Percentiles rank a stretch among this genome's conserved stretches.
phyloP scores from a whole-genome alignment of 2,888 invertebrate species.

The Agonopterix arenella region DNA sequence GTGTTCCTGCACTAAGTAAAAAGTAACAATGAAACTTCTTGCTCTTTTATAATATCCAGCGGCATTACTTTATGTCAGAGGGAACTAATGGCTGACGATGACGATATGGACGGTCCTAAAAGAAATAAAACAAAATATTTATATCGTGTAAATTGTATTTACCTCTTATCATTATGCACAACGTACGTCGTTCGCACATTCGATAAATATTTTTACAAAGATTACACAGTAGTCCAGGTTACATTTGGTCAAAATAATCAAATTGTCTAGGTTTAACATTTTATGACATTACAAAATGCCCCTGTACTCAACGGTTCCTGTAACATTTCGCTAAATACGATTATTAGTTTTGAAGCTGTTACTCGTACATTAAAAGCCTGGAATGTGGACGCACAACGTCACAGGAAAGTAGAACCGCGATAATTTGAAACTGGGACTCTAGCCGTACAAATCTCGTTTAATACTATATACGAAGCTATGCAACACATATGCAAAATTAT shows the following conservation, averaged over 20 bases:
- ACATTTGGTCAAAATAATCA: conserved; percentile 65
- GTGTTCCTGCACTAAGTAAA: too few species aligned
- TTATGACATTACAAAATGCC: conserved; percentile 22
- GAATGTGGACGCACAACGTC: conserved; percentile 44
- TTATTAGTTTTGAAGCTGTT: conserved; percentile 33
- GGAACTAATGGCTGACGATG: too few species aligned
- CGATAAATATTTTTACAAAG: conserved; percentile 71
- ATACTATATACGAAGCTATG: conserved; percentile 48
- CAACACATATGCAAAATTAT: conserved; percentile 64
- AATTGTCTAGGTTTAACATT: conserved; percentile 56
- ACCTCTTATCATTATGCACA: conserved; percentile 69
- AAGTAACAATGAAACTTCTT: too few species aligned
- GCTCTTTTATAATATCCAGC: too few species aligned
- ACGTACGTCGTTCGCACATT: conserved; percentile 61
- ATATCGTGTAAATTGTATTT: conserved; percentile 76
- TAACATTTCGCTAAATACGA: conserved; percentile 12
- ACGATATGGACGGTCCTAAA: too few species aligned
- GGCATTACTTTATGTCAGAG: too few species aligned
- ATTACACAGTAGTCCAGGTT: conserved; percentile 59
- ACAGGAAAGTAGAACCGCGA: too few species aligned
- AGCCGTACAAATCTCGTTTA: conserved; percentile 20
- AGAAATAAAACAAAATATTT: conserved; percentile 46
- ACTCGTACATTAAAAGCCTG: conserved; percentile 52
- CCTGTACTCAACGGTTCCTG: conserved; percentile 12
- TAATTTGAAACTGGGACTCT: conserved; percentile 3